phyloP scores from a whole-genome alignment of 2,113 vertebrate species.

The Azemiops feae region DNA sequence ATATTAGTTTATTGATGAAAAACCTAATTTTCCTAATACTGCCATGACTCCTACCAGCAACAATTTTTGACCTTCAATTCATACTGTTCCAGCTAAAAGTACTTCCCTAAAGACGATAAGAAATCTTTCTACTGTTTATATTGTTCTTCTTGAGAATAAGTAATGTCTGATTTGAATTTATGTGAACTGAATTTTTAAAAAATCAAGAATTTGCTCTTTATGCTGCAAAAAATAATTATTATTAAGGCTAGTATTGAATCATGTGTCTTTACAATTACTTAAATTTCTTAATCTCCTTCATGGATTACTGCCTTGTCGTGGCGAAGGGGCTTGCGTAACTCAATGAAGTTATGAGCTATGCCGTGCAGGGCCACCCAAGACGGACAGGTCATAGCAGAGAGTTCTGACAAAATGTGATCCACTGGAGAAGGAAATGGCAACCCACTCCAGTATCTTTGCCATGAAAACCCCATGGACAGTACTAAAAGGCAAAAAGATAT shows the following conservation, averaged over 20 bases:
- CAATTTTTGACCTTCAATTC: neutral
- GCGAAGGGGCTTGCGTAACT: too few relatives aligned
- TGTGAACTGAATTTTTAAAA: neutral
- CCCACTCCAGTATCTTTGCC: too few relatives aligned
- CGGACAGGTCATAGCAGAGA: too few relatives aligned
- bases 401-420: too few relatives aligned
- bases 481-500: too few relatives aligned
- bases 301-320: too few relatives aligned
- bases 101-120: neutral
- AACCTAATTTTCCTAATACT: neutral
- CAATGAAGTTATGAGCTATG: too few relatives aligned
- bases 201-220: conserved; percentile 24
- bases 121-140: neutral
- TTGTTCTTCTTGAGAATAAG: neutral
- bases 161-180: neutral
- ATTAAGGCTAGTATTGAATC: neutral
- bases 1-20: neutral
- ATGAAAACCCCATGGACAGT: too few relatives aligned
- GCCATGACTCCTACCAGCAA: neutral
- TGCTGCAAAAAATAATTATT: neutral
- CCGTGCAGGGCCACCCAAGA: too few relatives aligned
- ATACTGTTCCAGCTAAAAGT: neutral
- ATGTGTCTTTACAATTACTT: conserved; percentile 46
- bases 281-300: conserved; percentile 65
- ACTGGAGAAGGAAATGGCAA: too few relatives aligned